A percentile compares a stretch with the other conserved stretches of the same genome.
Conservation (phyloP, 1,140 invertebrate species). For the Akabosia matsudoensis region DNA sequence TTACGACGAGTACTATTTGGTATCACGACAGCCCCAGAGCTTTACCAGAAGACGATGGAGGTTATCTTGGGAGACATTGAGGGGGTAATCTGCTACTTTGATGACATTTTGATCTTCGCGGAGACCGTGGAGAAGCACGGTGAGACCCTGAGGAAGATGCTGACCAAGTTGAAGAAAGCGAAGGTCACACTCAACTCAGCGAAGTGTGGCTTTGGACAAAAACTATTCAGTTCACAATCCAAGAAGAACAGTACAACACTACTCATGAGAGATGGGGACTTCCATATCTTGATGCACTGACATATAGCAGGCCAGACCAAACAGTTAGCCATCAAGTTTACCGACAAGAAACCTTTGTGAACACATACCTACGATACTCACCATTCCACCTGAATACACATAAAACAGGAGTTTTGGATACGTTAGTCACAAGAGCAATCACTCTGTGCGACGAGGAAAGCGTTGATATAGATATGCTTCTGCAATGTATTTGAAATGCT, state of each 20-base stretch:
- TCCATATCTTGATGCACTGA: slow-evolving; percentile 39
- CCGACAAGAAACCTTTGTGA: slow-evolving; percentile 22
- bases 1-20: slow-evolving; percentile 53
- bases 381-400: slow-evolving; percentile 15
- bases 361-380: slow-evolving; percentile 25
- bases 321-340: slow-evolving; percentile 25
- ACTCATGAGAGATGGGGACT: no score
- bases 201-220: slow-evolving; percentile 49
- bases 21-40: slow-evolving; percentile 50
- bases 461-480: slow-evolving; percentile 25
- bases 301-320: slow-evolving; percentile 3
- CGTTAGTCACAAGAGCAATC: slow-evolving; percentile 17
- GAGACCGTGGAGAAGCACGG: slow-evolving; percentile 47
- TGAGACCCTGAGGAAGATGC: neutral
- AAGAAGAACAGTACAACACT: slow-evolving; percentile 32
- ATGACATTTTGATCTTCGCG: slow-evolving; percentile 49
- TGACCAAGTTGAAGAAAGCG: slow-evolving; percentile 47
- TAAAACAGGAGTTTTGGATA: slow-evolving; percentile 26
- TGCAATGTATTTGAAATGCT: neutral
- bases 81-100: slow-evolving; percentile 44
- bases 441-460: slow-evolving; percentile 20
- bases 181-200: slow-evolving; percentile 49
- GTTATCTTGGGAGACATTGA: slow-evolving; percentile 45
- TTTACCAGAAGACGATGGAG: slow-evolving; percentile 41
- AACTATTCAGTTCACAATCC: slow-evolving; percentile 27